Evolutionary conservation across 1,140 invertebrate species (phyloP).

Genomic region (Eumeta japonica): DNA sequence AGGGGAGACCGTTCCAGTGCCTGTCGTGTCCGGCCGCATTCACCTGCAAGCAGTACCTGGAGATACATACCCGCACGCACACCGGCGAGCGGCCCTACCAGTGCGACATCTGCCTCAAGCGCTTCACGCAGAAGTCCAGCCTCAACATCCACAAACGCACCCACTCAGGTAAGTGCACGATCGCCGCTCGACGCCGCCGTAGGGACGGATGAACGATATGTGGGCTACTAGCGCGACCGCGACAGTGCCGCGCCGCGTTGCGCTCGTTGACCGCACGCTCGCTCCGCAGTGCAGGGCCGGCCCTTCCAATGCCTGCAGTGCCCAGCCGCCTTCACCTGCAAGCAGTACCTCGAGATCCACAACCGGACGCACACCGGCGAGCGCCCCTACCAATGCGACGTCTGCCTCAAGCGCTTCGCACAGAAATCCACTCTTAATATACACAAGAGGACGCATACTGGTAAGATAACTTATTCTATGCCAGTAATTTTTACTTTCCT

Average conservation of each 20-base stretch:
- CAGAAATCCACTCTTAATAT: conserved; percentile 55
- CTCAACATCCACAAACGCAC: conserved; percentile 75
- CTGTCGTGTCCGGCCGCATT: conserved; percentile 69
- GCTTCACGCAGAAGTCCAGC: conserved; percentile 70
- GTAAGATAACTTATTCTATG: conserved; percentile 20
- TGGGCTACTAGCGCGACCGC: conserved; percentile 21
- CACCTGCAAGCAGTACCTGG: conserved; percentile 69
- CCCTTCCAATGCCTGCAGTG: conserved; percentile 70
- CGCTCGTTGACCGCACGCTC: conserved; percentile 2
- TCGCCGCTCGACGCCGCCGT: conserved; percentile 10
- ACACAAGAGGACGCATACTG: conserved; percentile 52
- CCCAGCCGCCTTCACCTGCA: conserved; percentile 66
- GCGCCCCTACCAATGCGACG: conserved; percentile 54
- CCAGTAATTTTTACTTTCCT: no score
- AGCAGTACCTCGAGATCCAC: conserved; percentile 73
- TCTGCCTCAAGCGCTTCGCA: conserved; percentile 54
- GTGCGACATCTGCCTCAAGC: conserved; percentile 68
- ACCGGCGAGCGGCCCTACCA: conserved; percentile 71
- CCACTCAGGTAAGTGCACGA: conserved; percentile 60
- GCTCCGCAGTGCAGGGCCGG: conserved; percentile 46
- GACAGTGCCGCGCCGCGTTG: neutral
- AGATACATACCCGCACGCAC: conserved; percentile 77
- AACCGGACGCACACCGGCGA: conserved; percentile 72
- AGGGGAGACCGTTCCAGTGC: conserved; percentile 70
- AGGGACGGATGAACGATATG: conserved; percentile 24